A percentile compares a stretch with the other conserved stretches of the same genome.
phyloP scores from a whole-genome alignment of 2,888 invertebrate genomes.

The Heteromurus nitidus region DNA sequence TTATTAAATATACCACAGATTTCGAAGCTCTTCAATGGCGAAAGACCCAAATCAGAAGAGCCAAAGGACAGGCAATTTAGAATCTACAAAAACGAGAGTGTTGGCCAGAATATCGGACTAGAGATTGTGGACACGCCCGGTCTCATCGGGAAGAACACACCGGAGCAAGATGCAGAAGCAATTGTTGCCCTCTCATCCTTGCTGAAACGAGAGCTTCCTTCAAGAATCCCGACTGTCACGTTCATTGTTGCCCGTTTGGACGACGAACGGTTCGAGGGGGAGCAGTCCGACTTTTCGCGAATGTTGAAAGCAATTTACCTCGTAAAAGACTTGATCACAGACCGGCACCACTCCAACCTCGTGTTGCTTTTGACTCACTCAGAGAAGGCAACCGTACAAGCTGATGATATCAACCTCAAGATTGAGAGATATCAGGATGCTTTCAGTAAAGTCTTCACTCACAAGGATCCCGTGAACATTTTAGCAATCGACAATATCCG shows the following conservation, averaged over 20 bases:
- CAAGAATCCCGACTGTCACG: slow-evolving; percentile 49
- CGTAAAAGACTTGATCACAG: slow-evolving; percentile 31
- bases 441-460: slow-evolving; percentile 14
- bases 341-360: slow-evolving; percentile 36
- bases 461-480: slow-evolving; percentile 4
- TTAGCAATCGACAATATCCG: slow-evolving; percentile 48
- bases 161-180: slow-evolving; percentile 46
- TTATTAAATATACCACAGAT: slow-evolving; percentile 35
- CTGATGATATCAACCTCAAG: neutral
- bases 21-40: slow-evolving; percentile 51
- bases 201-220: slow-evolving; percentile 40
- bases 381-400: slow-evolving; percentile 14
- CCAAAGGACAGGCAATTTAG: neutral
- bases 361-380: slow-evolving; percentile 55
- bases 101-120: slow-evolving; percentile 38
- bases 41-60: slow-evolving; percentile 14
- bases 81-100: neutral
- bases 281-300: slow-evolving; percentile 46
- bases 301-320: slow-evolving; percentile 50
- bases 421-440: slow-evolving; percentile 29
- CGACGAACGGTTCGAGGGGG: slow-evolving; percentile 49
- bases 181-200: slow-evolving; percentile 43
- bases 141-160: slow-evolving; percentile 1
- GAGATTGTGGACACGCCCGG: slow-evolving; percentile 51
- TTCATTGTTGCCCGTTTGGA: slow-evolving; percentile 57